These are phyloP conservation scores for Protodeltote pygarga DNA, from an alignment of 2,888 invertebrate species.

Conservation along the genomic window DNA sequence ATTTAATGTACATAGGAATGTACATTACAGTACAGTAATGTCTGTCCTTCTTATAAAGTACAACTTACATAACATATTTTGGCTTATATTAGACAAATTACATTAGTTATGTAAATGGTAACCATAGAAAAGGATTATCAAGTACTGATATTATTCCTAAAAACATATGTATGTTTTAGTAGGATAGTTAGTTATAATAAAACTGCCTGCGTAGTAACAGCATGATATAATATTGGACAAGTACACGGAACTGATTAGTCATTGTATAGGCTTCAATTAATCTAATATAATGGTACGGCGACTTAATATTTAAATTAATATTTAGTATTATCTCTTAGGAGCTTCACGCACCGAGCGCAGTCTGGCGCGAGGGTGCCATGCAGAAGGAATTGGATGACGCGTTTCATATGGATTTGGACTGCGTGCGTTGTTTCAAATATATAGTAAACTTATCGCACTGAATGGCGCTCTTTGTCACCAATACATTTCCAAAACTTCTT, in stretches of 20 bases:
- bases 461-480: slow-evolving; percentile 24
- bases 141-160: too few relatives aligned
- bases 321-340: slow-evolving; percentile 49
- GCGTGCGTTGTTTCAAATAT: slow-evolving; percentile 50
- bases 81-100: neutral
- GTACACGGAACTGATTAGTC: slow-evolving; percentile 48
- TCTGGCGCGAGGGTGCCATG: slow-evolving; percentile 52
- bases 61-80: too few relatives aligned
- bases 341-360: slow-evolving; percentile 52
- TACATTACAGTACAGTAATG: too few relatives aligned
- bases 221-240: slow-evolving; percentile 52
- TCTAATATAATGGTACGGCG: slow-evolving; percentile 38
- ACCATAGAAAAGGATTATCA: too few relatives aligned
- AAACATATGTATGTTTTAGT: slow-evolving; percentile 29
- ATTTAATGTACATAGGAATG: too few relatives aligned
- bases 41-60: too few relatives aligned
- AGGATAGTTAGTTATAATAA: slow-evolving; percentile 23
- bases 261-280: slow-evolving; percentile 47
- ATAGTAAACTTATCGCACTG: slow-evolving; percentile 46
- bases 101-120: slow-evolving; percentile 34
- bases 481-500: neutral
- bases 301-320: slow-evolving; percentile 38
- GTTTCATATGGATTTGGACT: slow-evolving; percentile 53
- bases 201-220: slow-evolving; percentile 57
- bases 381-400: slow-evolving; percentile 53